Percentiles rank a stretch among this genome's conserved stretches.
phyloP scores from a whole-genome alignment of 2,797 vertebrate genomes.

The Knipowitschia caucasica region DNA sequence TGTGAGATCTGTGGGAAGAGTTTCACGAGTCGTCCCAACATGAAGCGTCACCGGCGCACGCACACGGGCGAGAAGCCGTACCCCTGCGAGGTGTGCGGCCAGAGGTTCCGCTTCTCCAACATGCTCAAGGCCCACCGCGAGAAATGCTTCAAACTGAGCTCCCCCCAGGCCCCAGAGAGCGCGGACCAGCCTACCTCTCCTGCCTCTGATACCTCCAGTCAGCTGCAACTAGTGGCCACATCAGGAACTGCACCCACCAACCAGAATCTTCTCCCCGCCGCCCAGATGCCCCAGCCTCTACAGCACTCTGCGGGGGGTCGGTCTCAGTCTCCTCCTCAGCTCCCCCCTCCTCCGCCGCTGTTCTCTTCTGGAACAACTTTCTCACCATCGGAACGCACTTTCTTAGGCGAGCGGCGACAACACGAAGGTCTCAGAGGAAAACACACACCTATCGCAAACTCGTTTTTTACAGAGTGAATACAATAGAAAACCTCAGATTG shows the following conservation, averaged over 20 bases:
- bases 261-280: conserved; percentile 52
- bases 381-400: conserved; percentile 62
- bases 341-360: conserved; percentile 81
- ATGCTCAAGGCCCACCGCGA: conserved; percentile 97
- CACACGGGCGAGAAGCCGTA: conserved; percentile 96
- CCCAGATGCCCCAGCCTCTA: conserved; percentile 74
- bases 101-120: conserved; percentile 96
- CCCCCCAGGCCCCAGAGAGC: conserved; percentile 72
- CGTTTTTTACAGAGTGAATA: conserved; percentile 68
- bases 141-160: conserved; percentile 91
- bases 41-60: conserved; percentile 95
- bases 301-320: conserved; percentile 80
- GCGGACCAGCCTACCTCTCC: conserved; percentile 50
- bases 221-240: conserved; percentile 51
- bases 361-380: conserved; percentile 76
- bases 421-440: conserved; percentile 35
- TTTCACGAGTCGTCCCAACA: conserved; percentile 97
- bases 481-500: conserved; percentile 66
- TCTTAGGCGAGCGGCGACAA: conserved; percentile 44
- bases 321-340: conserved; percentile 75
- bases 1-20: conserved; percentile 98
- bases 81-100: conserved; percentile 90
- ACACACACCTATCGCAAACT: conserved; percentile 46
- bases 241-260: conserved; percentile 46
- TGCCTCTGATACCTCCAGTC: conserved; percentile 52